Conservation (phyloP, 2,797 vertebrate genomes). For the Scomberomorus guttatus region DNA sequence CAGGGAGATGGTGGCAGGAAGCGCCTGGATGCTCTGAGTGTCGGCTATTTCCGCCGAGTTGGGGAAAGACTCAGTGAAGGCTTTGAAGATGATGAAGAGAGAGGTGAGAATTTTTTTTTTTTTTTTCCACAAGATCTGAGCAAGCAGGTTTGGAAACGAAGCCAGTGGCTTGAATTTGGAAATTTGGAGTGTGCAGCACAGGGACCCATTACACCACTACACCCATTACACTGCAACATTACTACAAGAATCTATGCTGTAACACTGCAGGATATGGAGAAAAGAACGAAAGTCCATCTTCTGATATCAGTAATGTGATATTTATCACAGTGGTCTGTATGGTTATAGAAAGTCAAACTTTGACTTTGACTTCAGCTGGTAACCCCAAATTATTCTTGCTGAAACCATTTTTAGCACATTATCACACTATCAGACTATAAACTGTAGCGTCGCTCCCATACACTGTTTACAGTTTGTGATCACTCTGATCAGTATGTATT, state of each 20-base stretch:
- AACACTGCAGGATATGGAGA: neutral
- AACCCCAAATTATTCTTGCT: no score
- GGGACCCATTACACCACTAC: neutral
- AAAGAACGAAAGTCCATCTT: neutral
- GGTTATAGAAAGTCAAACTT: no score
- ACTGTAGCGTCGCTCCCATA: no score
- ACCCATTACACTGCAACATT: no score
- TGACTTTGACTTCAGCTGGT: no score
- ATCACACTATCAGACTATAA: no score
- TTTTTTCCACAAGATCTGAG: neutral
- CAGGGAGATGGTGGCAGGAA: constrained; percentile 52
- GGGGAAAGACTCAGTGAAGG: constrained; percentile 80
- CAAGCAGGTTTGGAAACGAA: neutral
- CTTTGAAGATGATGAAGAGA: constrained; percentile 84
- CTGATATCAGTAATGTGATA: neutral
- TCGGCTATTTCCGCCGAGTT: constrained; percentile 86
- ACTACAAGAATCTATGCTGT: neutral
- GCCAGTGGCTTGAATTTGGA: no score
- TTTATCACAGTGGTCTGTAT: no score
- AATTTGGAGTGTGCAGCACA: neutral
- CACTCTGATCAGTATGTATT: no score
- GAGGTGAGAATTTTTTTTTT: constrained; percentile 73
- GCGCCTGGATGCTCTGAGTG: constrained; percentile 81
- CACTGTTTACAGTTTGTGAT: no score
- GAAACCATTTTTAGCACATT: no score